phyloP scores from a whole-genome alignment of 1,140 invertebrate species.

The Akabosia matsudoensis region DNA sequence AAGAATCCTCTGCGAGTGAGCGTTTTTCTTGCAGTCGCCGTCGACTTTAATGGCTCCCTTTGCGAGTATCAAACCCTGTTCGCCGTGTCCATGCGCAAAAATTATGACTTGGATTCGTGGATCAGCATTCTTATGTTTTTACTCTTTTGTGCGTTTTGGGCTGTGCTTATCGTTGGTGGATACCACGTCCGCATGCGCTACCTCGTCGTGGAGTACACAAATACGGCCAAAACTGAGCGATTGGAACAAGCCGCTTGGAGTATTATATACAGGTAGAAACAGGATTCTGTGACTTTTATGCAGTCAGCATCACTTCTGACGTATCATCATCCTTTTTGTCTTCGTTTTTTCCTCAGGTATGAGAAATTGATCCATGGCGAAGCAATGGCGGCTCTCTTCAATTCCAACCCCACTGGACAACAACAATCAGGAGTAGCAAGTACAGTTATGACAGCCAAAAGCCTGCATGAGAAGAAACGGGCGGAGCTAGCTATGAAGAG shows the following conservation, averaged over 20 bases:
- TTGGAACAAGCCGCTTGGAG: background rate
- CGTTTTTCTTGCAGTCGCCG: background rate
- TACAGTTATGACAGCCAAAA: background rate
- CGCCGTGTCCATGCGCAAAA: background rate
- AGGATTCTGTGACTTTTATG: too few species aligned
- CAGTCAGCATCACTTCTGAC: too few species aligned
- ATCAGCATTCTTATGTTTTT: background rate
- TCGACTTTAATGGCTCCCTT: background rate
- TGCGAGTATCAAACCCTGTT: background rate
- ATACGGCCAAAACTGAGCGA: background rate
- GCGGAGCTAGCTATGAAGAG: background rate
- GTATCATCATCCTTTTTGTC: too few species aligned
- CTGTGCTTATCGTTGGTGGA: background rate
- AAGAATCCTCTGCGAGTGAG: background rate
- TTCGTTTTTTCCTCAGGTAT: too few species aligned
- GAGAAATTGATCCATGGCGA: conserved; percentile 3
- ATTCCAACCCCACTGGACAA: background rate
- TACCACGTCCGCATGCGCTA: background rate
- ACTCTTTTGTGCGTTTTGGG: background rate
- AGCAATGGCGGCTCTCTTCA: background rate
- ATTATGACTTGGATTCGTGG: background rate
- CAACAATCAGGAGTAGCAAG: background rate
- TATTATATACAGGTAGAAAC: background rate
- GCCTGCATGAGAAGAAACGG: background rate
- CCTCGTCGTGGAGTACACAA: background rate